Base-by-base conservation (phyloP, 2,113 vertebrate genomes). In the Corythaixoides concolor region DNA sequence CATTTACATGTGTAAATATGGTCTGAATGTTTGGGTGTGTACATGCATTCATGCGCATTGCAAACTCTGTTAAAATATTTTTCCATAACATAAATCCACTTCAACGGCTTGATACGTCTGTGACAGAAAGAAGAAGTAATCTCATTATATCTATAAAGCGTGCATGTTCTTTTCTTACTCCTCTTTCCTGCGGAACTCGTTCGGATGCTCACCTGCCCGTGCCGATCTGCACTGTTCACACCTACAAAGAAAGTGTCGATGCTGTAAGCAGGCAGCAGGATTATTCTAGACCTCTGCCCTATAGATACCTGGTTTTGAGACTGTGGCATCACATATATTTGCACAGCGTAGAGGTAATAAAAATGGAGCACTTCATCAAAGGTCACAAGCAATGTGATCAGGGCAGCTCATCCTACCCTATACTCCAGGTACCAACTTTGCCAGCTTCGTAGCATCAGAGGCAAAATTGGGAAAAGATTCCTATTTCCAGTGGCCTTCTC, bases 291-390 rank as follows among this genome's bases (percentile, higher is more conserved):
- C 16, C 70, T 80, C 68, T 66, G 3, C 24, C 70, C 50, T 35
- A 33, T 11, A 41, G 32, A 33, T 62, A 53, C 17, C 55, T 76
- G 21, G 5, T 5, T 32, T 91, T 3, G 4, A 56, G 53, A 76
- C 35, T 60, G 30, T 33, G 78, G 62, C 73, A 56, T 24, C 8
- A 1, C 0, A 0, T 52, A 27, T 3, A 12, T 27, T 66, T 56
- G 23, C 27, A 23, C 18, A n/a, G 35, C 27, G 30, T 22, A 32
- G 33, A 60, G 67, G 30, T 23, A 52, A 75, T 37, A 45, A 64
- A 82, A 66, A 58, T 0, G 4, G 49, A 82, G 24, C 24, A 26
- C 53, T 62, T 69, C 15, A 53, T 62, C 45, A 58, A 91, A 78
- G 10, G 37, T 17, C 43, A 39, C 17, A 58, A 89, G 62, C 27